Base-by-base conservation (phyloP, 1,140 invertebrate species). In the Dreissena polymorpha region DNA sequence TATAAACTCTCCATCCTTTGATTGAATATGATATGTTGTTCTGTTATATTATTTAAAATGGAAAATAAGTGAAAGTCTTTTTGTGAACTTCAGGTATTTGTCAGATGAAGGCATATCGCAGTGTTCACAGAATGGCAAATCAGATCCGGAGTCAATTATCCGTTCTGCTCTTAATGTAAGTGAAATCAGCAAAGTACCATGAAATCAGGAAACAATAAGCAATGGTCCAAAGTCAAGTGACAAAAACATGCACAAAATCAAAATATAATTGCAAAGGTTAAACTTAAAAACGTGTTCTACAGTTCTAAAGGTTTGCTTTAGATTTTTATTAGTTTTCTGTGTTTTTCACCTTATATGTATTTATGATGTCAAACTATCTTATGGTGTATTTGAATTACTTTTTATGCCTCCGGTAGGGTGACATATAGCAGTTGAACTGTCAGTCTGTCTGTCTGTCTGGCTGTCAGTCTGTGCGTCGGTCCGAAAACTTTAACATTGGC, bases 91-190 rank as follows among this genome's bases (percentile, higher is more conserved):
- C 39, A 93, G 92, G 92, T 87, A 91, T 75, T 84, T 93, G 23
- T 86, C 90, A 51, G 77, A 84, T 1, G 89, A 91, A 95, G 96
- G 96, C 93, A 95, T 95, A 82, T 93, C 95, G 78, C 94, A 95
- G 88, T 94, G 96, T 87, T 94, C 94, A 77, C 95, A 96, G 92
- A 95, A 95, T 93, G 95, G 94, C 73, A 94, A 94, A 88, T 94
- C 95, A 77, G 93, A 93, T 81, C 95, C 95, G 90, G 91, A 95
- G 86, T 94, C 93, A 81, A 92, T 97, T 64, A 93, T 95, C 72
- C 95, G 95, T 90, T 94, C 93, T 90, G 95, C 96, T 60, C 91
- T 96, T 90, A 95, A 97, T 94, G 96, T 97, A 94, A 95, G 95
- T 95, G 64, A 7, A 53, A 18, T 39, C 39, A 39, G 39, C 39